These are phyloP conservation scores for Philonicus albiceps DNA, from an alignment of 2,888 invertebrate genomes.

Conservation along the genomic window DNA sequence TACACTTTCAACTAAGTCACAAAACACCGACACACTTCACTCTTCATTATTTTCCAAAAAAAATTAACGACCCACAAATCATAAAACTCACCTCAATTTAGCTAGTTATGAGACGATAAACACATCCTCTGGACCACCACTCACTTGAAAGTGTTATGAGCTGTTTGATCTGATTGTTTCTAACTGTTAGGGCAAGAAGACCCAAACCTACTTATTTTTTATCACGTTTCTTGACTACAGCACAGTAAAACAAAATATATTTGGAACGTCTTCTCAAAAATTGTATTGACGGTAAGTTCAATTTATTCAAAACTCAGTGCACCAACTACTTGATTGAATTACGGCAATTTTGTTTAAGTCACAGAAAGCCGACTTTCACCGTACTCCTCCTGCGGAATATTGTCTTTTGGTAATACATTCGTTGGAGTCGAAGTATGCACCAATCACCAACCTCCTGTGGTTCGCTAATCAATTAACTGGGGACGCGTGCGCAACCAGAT, in stretches of 20 bases:
- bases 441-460: background rate
- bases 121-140: background rate
- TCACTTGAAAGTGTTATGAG: background rate
- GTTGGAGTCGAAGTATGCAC: background rate
- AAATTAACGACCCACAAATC: background rate
- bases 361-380: slow-evolving; percentile 5
- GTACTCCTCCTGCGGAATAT: background rate
- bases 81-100: background rate
- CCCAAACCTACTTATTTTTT: background rate
- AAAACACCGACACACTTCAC: background rate
- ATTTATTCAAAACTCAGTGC: background rate
- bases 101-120: background rate
- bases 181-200: background rate
- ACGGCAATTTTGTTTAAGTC: background rate
- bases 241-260: background rate
- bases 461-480: background rate
- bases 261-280: background rate
- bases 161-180: background rate
- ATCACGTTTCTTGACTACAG: background rate
- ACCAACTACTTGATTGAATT: background rate
- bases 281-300: background rate
- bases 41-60: background rate
- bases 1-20: background rate
- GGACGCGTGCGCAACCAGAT: background rate
- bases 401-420: background rate